phyloP scores from a whole-genome alignment of 2,113 vertebrate genomes.

The Saimiri boliviensis region DNA sequence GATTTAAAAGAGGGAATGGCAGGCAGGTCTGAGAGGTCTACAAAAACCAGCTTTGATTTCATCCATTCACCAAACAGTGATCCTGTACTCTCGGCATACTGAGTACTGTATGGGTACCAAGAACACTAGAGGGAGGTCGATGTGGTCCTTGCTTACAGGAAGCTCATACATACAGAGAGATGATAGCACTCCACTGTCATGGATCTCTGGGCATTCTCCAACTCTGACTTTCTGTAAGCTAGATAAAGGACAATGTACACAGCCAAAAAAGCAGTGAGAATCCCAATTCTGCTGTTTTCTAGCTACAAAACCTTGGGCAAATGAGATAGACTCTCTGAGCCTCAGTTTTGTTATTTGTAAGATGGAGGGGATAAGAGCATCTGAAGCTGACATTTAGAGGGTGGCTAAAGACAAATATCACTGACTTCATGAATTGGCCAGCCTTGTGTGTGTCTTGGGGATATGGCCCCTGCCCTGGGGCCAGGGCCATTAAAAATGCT shows the following conservation, averaged over 20 bases:
- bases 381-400: neutral
- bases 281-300: neutral
- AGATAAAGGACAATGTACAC: neutral
- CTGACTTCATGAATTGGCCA: neutral
- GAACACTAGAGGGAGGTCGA: neutral
- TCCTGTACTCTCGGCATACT: neutral
- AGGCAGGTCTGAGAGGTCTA: neutral
- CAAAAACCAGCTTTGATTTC: neutral
- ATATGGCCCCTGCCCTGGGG: neutral
- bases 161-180: neutral
- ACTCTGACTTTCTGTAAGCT: neutral
- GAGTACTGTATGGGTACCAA: neutral
- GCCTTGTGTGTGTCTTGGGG: neutral
- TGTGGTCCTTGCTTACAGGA: neutral
- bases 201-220: neutral
- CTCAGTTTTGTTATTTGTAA: constrained; percentile 36
- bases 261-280: neutral
- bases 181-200: neutral
- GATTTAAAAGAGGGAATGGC: neutral
- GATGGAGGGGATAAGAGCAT: neutral
- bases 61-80: neutral
- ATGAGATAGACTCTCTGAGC: neutral
- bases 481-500: constrained; percentile 10
- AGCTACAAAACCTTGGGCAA: neutral
- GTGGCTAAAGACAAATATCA: neutral